Evolutionary conservation across 2,113 vertebrate genomes (phyloP).

Genomic region (Zootoca vivipara): DNA sequence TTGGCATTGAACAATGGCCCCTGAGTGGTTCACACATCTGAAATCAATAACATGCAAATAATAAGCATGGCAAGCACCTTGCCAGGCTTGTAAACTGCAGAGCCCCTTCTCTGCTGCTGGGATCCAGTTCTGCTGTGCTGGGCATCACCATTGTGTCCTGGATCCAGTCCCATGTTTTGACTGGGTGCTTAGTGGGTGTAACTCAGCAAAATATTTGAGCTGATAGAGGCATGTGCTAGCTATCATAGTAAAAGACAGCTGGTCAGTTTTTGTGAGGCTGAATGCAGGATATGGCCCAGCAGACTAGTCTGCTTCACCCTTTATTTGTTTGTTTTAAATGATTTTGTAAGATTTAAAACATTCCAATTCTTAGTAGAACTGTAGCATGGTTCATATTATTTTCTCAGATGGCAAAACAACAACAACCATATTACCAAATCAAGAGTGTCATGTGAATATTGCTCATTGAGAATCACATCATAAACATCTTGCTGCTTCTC

Average conservation of each 20-base stretch:
- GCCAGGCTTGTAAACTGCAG: not conserved
- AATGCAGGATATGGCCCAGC: not conserved
- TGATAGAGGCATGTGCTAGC: not conserved
- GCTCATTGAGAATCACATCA: not conserved
- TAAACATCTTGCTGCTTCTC: slow-evolving; percentile 54
- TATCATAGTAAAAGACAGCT: not conserved
- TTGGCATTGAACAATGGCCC: not conserved
- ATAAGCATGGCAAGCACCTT: not conserved
- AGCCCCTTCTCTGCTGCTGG: not conserved
- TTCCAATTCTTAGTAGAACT: not conserved
- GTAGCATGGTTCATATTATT: not conserved
- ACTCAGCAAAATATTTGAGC: not conserved
- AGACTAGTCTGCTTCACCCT: not conserved
- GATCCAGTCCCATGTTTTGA: not conserved
- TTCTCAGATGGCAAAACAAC: not conserved
- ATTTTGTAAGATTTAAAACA: not conserved
- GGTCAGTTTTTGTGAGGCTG: too few species aligned
- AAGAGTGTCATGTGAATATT: not conserved
- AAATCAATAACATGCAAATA: not conserved
- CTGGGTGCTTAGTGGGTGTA: not conserved
- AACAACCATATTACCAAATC: not conserved
- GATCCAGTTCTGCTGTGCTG: not conserved
- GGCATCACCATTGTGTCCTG: not conserved
- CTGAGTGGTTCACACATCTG: not conserved
- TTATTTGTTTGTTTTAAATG: not conserved